These are phyloP conservation scores for Drosophila chauvacae DNA, from an alignment of 1,140 invertebrate genomes.

Conservation along the genomic window DNA sequence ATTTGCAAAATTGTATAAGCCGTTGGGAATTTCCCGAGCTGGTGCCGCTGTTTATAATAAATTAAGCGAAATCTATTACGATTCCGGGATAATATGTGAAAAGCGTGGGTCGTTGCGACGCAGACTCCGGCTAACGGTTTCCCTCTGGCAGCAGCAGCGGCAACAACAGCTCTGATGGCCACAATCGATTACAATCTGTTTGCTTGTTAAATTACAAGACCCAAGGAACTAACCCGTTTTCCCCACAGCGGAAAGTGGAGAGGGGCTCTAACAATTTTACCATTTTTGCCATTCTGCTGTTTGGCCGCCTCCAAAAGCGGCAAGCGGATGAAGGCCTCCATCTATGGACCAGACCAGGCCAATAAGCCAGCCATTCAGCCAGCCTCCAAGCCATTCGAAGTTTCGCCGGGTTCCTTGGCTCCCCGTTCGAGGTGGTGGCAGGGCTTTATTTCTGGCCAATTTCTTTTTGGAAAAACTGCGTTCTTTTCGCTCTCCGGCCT, in stretches of 20 bases:
- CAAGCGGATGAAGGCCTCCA: conserved; percentile 44
- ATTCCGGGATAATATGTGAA: conserved; percentile 71
- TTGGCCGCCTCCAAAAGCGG: conserved; percentile 36
- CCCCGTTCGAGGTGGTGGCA: background rate
- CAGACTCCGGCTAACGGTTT: conserved; percentile 36
- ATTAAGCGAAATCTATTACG: conserved; percentile 78
- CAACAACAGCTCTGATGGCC: conserved; percentile 36
- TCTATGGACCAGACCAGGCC: conserved; percentile 33
- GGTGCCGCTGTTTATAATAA: conserved; percentile 66
- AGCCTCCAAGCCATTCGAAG: conserved; percentile 29
- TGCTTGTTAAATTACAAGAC: conserved; percentile 79
- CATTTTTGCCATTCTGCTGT: conserved; percentile 59
- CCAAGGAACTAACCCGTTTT: conserved; percentile 67
- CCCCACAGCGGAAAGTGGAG: background rate
- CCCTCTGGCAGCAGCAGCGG: conserved; percentile 7
- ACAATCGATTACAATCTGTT: conserved; percentile 80
- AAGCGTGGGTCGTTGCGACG: conserved; percentile 49
- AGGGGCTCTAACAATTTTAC: conserved; percentile 63
- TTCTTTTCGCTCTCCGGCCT: conserved; percentile 20
- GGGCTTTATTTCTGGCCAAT: conserved; percentile 47
- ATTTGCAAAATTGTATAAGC: conserved; percentile 54
- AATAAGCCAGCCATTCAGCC: conserved; percentile 34
- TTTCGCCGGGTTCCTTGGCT: conserved; percentile 19
- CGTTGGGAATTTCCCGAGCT: conserved; percentile 26
- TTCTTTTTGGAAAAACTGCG: conserved; percentile 58